A percentile compares a stretch with the other conserved stretches of the same genome.
These are phyloP conservation scores for Lasioglossum marginatum DNA, from an alignment of 2,888 invertebrate species.

Conservation along the genomic window DNA sequence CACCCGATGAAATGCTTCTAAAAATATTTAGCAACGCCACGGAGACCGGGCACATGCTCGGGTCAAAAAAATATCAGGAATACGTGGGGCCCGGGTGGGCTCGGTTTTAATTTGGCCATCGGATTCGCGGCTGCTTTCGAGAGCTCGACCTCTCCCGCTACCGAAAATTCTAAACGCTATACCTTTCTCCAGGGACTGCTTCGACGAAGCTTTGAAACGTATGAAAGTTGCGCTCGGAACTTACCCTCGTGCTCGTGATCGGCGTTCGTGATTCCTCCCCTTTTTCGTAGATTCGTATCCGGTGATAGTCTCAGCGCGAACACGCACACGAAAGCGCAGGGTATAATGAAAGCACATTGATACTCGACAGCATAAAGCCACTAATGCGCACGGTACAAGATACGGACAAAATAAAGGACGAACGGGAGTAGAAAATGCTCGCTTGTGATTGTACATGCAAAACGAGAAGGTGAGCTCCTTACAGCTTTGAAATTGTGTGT, in stretches of 20 bases:
- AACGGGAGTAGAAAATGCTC: not conserved
- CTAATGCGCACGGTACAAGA: not conserved
- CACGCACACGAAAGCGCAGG: not conserved
- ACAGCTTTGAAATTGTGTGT: not conserved
- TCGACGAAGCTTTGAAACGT: not conserved
- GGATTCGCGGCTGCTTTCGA: slow-evolving; percentile 35
- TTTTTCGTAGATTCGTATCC: slow-evolving; percentile 4
- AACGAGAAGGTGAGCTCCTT: not conserved
- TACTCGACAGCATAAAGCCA: not conserved
- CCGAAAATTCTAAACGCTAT: not conserved
- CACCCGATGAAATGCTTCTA: slow-evolving; percentile 69
- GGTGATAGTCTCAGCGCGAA: not conserved
- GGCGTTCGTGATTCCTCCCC: not conserved
- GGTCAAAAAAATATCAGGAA: slow-evolving; percentile 27
- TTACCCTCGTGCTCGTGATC: slow-evolving; percentile 12
- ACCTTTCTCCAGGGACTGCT: not conserved
- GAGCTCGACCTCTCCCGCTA: not conserved
- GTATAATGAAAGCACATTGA: not conserved
- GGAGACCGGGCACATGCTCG: slow-evolving; percentile 15
- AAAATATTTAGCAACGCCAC: slow-evolving; percentile 69
- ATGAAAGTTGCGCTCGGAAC: not conserved
- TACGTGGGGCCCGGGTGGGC: not conserved
- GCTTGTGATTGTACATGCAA: not conserved
- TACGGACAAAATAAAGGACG: not conserved
- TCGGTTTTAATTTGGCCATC: slow-evolving; percentile 66